A percentile compares a stretch with the other conserved stretches of the same genome.
phyloP scores from a whole-genome alignment of 1,140 invertebrate genomes.

The Hormaphis cornu region DNA sequence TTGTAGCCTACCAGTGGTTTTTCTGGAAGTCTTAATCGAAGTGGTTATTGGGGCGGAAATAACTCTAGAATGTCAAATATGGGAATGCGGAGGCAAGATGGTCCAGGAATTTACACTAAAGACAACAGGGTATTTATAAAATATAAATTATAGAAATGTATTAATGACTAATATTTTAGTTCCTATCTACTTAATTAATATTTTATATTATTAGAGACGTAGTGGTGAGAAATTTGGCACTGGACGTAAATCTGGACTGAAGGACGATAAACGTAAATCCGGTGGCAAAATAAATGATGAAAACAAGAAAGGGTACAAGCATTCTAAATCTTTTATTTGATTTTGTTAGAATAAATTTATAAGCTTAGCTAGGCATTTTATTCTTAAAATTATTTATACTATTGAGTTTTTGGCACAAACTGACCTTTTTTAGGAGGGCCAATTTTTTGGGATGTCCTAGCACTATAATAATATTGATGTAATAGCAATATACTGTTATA shows the following conservation, averaged over 20 bases:
- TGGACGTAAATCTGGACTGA: not conserved
- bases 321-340: no score
- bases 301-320: conserved; percentile 24
- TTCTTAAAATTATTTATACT: no score
- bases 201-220: not conserved
- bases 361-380: no score
- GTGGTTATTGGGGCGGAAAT: not conserved
- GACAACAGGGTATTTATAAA: not conserved
- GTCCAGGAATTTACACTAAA: not conserved
- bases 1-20: not conserved
- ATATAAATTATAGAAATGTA: no score
- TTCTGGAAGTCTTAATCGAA: not conserved
- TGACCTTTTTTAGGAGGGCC: no score
- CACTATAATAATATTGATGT: no score
- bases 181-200: no score
- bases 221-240: not conserved
- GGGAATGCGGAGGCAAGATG: conserved; percentile 4
- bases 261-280: conserved; percentile 28
- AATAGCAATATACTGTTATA: no score
- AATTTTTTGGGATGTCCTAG: no score
- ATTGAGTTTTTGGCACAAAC: no score
- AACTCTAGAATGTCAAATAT: not conserved
- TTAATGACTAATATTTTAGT: no score
- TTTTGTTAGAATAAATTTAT: no score
- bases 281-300: conserved; percentile 16